These are phyloP conservation scores for Notarius lentiginosus DNA, from an alignment of 2,113 vertebrate genomes.

Conservation along the genomic window DNA sequence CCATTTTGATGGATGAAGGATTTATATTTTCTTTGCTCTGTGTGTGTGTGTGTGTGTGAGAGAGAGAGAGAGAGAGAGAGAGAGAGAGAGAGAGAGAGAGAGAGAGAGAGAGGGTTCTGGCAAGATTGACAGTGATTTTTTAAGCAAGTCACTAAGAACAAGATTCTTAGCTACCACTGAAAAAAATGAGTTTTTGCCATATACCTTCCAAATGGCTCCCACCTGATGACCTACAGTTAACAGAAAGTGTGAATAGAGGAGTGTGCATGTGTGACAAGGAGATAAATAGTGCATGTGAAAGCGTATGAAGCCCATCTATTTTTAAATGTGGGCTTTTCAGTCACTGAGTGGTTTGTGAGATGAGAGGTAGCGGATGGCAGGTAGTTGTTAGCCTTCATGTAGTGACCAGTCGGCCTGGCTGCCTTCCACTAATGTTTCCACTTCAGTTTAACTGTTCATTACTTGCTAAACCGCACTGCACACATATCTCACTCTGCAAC, in stretches of 20 bases:
- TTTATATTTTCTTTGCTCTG: too few species aligned
- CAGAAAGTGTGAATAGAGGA: conserved; percentile 19
- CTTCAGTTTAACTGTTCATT: conserved; percentile 67
- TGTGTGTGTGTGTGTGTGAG: too few species aligned
- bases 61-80: too few species aligned
- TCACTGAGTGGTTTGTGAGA: conserved; percentile 67
- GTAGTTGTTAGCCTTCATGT: conserved; percentile 50
- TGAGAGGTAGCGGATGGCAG: conserved; percentile 36
- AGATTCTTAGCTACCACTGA: too few species aligned
- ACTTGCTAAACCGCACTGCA: conserved; percentile 48
- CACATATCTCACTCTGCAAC: conserved; percentile 22
- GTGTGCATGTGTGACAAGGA: conserved; percentile 25
- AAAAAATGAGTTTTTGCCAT: neutral
- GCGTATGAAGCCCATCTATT: conserved; percentile 69
- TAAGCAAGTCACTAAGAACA: too few species aligned
- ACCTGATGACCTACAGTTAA: neutral
- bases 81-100: too few species aligned
- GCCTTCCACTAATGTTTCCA: conserved; percentile 53
- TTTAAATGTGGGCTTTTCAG: conserved; percentile 63
- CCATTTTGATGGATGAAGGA: neutral
- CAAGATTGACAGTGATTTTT: neutral
- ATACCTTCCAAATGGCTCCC: conserved; percentile 13
- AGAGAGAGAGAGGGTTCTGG: neutral
- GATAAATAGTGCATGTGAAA: conserved; percentile 23
- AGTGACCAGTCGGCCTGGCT: conserved; percentile 50